phyloP scores from a whole-genome alignment of 2,113 vertebrate species.

The Peromyscus polionotus region DNA sequence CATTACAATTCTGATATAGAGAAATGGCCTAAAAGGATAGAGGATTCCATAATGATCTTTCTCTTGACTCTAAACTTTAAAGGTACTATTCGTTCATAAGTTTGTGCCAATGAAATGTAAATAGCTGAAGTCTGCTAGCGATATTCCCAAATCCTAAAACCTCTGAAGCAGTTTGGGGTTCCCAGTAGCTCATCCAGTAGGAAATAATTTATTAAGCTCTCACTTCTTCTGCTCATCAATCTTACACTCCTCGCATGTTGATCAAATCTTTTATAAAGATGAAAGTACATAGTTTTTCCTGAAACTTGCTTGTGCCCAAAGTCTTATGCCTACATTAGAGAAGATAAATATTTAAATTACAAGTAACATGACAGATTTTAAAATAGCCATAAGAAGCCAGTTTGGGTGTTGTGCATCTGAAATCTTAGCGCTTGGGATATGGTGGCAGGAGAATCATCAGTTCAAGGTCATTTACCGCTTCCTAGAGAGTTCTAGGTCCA shows the following conservation, averaged over 20 bases:
- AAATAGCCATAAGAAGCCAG: neutral
- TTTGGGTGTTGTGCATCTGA: neutral
- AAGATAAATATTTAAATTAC: neutral
- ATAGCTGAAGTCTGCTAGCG: neutral
- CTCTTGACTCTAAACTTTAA: slow-evolving; percentile 10
- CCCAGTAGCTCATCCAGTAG: neutral
- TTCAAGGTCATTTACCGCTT: neutral
- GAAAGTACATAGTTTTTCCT: neutral
- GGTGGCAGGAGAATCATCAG: neutral
- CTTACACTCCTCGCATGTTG: neutral
- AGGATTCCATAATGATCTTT: slow-evolving; percentile 21
- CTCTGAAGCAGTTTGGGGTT: neutral
- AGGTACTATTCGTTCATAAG: neutral
- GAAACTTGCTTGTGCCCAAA: neutral
- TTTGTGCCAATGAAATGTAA: neutral
- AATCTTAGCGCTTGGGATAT: neutral
- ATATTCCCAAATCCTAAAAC: neutral
- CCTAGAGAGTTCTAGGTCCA: neutral
- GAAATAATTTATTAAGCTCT: neutral
- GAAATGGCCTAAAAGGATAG: neutral
- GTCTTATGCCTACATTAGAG: neutral
- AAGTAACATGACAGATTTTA: neutral
- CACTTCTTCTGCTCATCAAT: neutral
- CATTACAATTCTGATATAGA: neutral
- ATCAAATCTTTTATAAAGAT: neutral